A percentile compares a stretch with the other conserved stretches of the same genome.
Conservation (phyloP, 2,888 invertebrate species). For the Sphaerophoria rueppellii region DNA sequence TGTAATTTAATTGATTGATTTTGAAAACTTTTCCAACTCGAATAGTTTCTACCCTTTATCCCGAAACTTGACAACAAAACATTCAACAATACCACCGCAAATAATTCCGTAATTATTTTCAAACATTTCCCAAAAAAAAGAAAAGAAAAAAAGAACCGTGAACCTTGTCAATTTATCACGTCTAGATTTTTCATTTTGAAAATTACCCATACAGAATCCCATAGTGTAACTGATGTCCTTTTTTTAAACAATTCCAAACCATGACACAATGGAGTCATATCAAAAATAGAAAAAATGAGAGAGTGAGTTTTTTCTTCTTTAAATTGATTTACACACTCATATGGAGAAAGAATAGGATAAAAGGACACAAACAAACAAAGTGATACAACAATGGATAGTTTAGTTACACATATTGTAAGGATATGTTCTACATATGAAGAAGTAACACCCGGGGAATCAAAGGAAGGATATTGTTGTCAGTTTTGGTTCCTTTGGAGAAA, state of each 20-base stretch:
- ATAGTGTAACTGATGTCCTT: conserved; percentile 69
- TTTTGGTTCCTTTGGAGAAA: neutral
- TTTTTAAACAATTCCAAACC: conserved; percentile 56
- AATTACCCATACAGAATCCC: conserved; percentile 69
- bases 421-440: conserved; percentile 58
- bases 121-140: conserved; percentile 31
- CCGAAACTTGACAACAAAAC: conserved; percentile 27
- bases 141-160: conserved; percentile 49
- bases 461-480: conserved; percentile 40
- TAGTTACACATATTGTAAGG: conserved; percentile 39
- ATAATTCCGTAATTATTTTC: conserved; percentile 71
- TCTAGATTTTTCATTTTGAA: conserved; percentile 37
- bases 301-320: conserved; percentile 23
- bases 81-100: conserved; percentile 66
- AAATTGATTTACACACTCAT: conserved; percentile 68
- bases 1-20: conserved; percentile 71
- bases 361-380: conserved; percentile 45
- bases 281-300: conserved; percentile 27
- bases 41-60: conserved; percentile 43
- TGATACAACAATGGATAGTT: conserved; percentile 44
- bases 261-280: conserved; percentile 68
- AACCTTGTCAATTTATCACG: conserved; percentile 73
- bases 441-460: conserved; percentile 40
- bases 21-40: conserved; percentile 40
- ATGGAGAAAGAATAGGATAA: conserved; percentile 24